A percentile compares a stretch with the other conserved stretches of the same genome.
These are phyloP conservation scores for Peucedramus taeniatus DNA, from an alignment of 2,113 vertebrate genomes.

Conservation along the genomic window DNA sequence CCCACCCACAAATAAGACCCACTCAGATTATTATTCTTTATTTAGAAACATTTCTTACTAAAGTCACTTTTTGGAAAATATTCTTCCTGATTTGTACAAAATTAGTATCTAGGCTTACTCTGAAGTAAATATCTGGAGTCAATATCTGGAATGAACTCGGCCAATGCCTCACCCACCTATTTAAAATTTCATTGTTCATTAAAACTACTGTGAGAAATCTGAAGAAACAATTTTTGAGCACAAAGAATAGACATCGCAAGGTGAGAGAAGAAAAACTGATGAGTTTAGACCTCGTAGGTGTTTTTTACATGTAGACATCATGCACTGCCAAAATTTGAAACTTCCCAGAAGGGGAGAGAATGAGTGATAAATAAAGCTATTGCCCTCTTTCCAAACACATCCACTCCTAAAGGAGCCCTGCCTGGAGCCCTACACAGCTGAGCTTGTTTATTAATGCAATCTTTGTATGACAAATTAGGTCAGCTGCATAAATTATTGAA, in stretches of 20 bases:
- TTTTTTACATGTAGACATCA: neutral
- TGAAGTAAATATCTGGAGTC: neutral
- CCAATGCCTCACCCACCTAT: neutral
- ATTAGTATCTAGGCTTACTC: neutral
- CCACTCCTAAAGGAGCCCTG: neutral
- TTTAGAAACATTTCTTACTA: neutral
- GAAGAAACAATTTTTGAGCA: neutral
- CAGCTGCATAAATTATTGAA: neutral
- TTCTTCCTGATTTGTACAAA: neutral
- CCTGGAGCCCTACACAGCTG: neutral
- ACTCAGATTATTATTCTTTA: neutral
- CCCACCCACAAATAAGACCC: neutral
- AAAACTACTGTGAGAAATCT: neutral
- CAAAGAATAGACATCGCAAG: neutral
- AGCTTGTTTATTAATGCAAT: neutral
- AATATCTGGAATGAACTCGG: fast-evolving
- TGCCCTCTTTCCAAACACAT: neutral
- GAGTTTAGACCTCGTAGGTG: neutral
- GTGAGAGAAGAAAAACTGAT: neutral
- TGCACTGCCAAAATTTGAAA: neutral
- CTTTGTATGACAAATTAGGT: neutral
- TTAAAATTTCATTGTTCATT: neutral
- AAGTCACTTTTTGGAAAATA: neutral
- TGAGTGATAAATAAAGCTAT: neutral
- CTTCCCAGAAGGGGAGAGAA: neutral